These are phyloP conservation scores for Macaria liturata DNA, from an alignment of 2,888 invertebrate genomes.

Conservation along the genomic window DNA sequence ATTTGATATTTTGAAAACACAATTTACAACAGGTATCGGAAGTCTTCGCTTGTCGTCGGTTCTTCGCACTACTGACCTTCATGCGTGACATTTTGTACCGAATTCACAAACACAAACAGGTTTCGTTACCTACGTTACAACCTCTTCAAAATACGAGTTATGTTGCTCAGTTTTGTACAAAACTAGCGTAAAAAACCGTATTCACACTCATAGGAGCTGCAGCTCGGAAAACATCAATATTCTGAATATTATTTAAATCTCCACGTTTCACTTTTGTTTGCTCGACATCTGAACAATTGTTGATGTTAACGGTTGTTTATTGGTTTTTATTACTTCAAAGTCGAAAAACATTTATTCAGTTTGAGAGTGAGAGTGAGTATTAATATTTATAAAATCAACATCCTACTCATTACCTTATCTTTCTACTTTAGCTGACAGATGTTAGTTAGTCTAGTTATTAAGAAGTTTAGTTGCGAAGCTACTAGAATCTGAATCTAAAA, in stretches of 20 bases:
- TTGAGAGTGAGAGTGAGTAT: neutral
- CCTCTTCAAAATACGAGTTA: slow-evolving; percentile 38
- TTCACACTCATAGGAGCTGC: neutral
- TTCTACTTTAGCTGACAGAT: no score
- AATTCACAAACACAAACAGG: slow-evolving; percentile 58
- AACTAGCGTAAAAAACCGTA: slow-evolving; percentile 17
- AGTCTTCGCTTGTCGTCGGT: slow-evolving; percentile 46
- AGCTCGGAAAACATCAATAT: neutral
- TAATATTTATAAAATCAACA: no score
- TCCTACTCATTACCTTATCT: no score
- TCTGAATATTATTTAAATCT: neutral
- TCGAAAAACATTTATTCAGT: slow-evolving; percentile 28
- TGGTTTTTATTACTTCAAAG: slow-evolving; percentile 19
- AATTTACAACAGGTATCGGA: slow-evolving; percentile 42
- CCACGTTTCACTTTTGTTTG: neutral
- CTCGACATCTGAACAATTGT: slow-evolving; percentile 7
- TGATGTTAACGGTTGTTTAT: slow-evolving; percentile 9
- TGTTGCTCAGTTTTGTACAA: slow-evolving; percentile 28
- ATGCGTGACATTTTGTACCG: slow-evolving; percentile 56
- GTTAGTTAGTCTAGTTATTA: no score
- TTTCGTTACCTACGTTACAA: slow-evolving; percentile 43
- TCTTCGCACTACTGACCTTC: slow-evolving; percentile 63
- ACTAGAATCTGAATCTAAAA: no score
- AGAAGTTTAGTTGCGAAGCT: no score
- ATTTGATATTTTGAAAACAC: slow-evolving; percentile 10